A percentile compares a stretch with the other conserved stretches of the same genome.
Conservation (phyloP, 2,888 invertebrate species). For the Nomada flava region DNA sequence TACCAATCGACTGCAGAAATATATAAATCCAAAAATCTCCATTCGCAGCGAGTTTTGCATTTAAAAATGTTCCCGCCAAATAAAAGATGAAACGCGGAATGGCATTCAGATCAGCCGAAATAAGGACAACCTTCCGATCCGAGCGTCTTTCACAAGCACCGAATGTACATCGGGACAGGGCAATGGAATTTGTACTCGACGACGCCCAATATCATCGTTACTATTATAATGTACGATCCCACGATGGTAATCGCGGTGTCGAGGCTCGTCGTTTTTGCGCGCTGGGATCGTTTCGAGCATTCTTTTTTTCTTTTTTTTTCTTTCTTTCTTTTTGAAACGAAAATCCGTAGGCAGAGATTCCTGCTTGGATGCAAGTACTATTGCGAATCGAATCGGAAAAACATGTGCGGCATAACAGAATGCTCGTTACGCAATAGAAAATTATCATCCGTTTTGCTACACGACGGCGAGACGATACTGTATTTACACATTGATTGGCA, state of each 20-base stretch:
- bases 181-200: conserved; percentile 46
- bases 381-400: conserved; percentile 24
- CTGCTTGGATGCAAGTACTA: conserved; percentile 18
- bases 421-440: conserved; percentile 49
- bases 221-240: not conserved
- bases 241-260: conserved; percentile 16
- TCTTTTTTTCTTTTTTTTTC: no score
- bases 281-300: conserved; percentile 2
- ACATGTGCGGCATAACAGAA: conserved; percentile 49
- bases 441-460: conserved; percentile 21
- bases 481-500: conserved; percentile 71
- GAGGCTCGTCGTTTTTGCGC: not conserved
- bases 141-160: conserved; percentile 3
- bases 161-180: conserved; percentile 21
- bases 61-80: no score
- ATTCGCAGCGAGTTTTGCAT: no score
- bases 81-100: not conserved
- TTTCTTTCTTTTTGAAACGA: not conserved
- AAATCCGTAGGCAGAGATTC: not conserved
- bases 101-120: not conserved
- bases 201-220: conserved; percentile 12
- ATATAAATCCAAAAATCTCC: no score
- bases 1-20: no score
- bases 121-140: not conserved
- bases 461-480: conserved; percentile 40